Evolutionary conservation across 2,888 invertebrate genomes (phyloP).

Genomic region (Acronicta leporina): DNA sequence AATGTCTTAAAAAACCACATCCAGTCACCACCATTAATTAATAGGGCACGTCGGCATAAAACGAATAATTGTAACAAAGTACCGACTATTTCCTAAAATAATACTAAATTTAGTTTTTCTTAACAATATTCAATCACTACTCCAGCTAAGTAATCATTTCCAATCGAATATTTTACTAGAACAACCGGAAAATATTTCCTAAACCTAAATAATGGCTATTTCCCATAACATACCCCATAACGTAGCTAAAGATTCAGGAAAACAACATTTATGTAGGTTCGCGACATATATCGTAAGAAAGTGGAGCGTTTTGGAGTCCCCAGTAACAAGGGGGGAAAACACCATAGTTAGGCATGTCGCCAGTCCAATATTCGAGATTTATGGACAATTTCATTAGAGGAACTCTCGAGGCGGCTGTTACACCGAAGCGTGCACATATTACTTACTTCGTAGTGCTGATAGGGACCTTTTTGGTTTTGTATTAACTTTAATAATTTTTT

Average conservation of each 20-base stretch:
- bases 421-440: slow-evolving; percentile 40
- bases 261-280: slow-evolving; percentile 57
- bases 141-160: slow-evolving; percentile 32
- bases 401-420: slow-evolving; percentile 37
- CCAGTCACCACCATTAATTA: too few relatives aligned
- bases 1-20: too few relatives aligned
- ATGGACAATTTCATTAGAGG: slow-evolving; percentile 65
- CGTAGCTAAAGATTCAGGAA: slow-evolving; percentile 53
- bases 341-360: slow-evolving; percentile 63
- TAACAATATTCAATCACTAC: background rate
- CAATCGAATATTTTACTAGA: slow-evolving; percentile 24
- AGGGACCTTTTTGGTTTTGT: too few relatives aligned
- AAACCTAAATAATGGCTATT: slow-evolving; percentile 22
- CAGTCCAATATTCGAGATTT: slow-evolving; percentile 63
- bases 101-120: background rate
- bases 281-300: slow-evolving; percentile 54
- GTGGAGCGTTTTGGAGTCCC: slow-evolving; percentile 45
- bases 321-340: slow-evolving; percentile 57
- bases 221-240: slow-evolving; percentile 39
- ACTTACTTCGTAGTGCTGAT: too few relatives aligned
- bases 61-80: too few relatives aligned
- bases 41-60: too few relatives aligned
- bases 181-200: slow-evolving; percentile 44
- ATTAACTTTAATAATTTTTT: too few relatives aligned
- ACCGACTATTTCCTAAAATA: background rate